Conservation (phyloP, 2,888 invertebrate species). For the Leucophenga maculata region DNA sequence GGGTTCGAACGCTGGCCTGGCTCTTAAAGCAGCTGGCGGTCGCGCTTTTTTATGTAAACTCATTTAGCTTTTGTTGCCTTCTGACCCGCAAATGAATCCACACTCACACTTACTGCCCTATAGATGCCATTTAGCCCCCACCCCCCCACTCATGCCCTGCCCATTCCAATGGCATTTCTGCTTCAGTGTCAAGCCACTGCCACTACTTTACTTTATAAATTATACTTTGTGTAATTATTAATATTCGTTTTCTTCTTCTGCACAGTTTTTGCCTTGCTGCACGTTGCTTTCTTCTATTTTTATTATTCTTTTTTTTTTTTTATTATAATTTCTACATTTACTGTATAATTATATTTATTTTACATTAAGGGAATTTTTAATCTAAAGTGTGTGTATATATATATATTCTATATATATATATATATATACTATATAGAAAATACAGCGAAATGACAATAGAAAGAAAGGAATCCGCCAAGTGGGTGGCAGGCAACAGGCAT, state of each 20-base stretch:
- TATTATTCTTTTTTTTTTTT: slow-evolving; percentile 42
- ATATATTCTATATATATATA: not conserved
- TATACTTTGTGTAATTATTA: slow-evolving; percentile 62
- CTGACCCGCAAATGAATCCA: slow-evolving; percentile 1
- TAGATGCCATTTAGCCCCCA: not conserved
- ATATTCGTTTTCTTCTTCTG: slow-evolving; percentile 54
- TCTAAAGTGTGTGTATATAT: slow-evolving; percentile 52
- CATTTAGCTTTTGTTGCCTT: slow-evolving; percentile 21
- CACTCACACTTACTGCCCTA: not conserved
- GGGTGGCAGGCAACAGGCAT: not conserved
- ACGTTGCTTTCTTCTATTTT: slow-evolving; percentile 6
- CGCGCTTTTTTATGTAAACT: slow-evolving; percentile 35
- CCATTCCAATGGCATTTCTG: not conserved
- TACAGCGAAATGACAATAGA: slow-evolving; percentile 18
- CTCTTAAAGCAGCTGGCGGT: slow-evolving; percentile 15
- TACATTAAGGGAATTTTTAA: slow-evolving; percentile 62
- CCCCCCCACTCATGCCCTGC: too few species aligned
- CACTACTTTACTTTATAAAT: slow-evolving; percentile 45
- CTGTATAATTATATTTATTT: slow-evolving; percentile 67
- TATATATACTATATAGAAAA: slow-evolving; percentile 29
- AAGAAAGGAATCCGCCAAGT: slow-evolving; percentile 2
- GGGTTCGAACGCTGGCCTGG: not conserved
- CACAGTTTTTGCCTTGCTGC: slow-evolving; percentile 4
- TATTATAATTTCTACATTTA: slow-evolving; percentile 49
- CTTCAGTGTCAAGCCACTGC: not conserved